phyloP scores from a whole-genome alignment of 2,888 invertebrate genomes.

The Enchytraeus crypticus region DNA sequence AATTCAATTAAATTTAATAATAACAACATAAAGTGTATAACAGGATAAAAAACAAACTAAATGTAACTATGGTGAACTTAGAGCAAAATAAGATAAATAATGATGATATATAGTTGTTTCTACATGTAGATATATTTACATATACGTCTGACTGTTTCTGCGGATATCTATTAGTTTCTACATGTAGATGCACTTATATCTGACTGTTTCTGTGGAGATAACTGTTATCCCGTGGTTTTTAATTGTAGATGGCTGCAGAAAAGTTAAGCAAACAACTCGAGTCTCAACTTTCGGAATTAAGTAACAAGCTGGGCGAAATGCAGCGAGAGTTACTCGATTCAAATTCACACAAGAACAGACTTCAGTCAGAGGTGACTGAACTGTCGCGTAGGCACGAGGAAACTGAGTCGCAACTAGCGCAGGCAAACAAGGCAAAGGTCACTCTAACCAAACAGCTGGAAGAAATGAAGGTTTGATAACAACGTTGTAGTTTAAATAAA shows the following conservation, averaged over 20 bases:
- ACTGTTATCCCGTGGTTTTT: too few relatives aligned
- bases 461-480: conserved; percentile 67
- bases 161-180: too few relatives aligned
- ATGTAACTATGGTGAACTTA: too few relatives aligned
- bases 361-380: conserved; percentile 88
- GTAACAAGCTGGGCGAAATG: conserved; percentile 91
- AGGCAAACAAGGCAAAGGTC: conserved; percentile 82
- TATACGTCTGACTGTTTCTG: too few relatives aligned
- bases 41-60: too few relatives aligned
- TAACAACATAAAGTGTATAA: too few relatives aligned
- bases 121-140: too few relatives aligned
- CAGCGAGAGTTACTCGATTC: conserved; percentile 85
- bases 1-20: too few relatives aligned
- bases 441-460: conserved; percentile 91
- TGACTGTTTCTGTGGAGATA: too few relatives aligned
- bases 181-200: too few relatives aligned
- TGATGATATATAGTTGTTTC: too few relatives aligned
- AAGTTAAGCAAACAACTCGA: conserved; percentile 96
- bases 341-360: conserved; percentile 53
- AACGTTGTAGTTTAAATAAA: not conserved
- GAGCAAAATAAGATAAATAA: too few relatives aligned
- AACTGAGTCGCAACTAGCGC: conserved; percentile 90
- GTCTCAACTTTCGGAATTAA: conserved; percentile 88
- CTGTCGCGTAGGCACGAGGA: conserved; percentile 93
- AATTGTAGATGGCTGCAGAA: conserved; percentile 93